phyloP scores from a whole-genome alignment of 1,140 invertebrate species.

The Centruroides vittatus region DNA sequence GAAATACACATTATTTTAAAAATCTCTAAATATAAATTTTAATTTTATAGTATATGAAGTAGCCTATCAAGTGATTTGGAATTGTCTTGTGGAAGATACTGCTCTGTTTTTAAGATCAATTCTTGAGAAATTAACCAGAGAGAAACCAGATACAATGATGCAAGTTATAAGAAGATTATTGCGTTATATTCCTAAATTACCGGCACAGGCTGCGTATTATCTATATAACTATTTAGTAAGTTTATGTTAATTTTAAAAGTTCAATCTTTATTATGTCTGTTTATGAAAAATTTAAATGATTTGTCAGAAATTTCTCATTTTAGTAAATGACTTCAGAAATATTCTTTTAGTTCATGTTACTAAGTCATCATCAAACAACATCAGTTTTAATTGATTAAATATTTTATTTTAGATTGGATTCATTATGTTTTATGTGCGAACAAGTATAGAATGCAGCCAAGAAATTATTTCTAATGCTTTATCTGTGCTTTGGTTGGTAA shows the following conservation, averaged over 20 bases:
- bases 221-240: constrained; percentile 90
- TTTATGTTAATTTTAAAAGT: not conserved
- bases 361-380: too few species aligned
- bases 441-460: constrained; percentile 84
- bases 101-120: constrained; percentile 91
- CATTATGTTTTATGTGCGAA: constrained; percentile 96
- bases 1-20: not conserved
- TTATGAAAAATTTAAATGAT: too few species aligned
- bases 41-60: constrained; percentile 40
- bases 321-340: too few species aligned
- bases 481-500: constrained; percentile 91
- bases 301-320: too few species aligned
- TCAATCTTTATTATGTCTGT: not conserved
- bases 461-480: constrained; percentile 84
- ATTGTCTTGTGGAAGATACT: constrained; percentile 93
- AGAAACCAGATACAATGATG: constrained; percentile 91
- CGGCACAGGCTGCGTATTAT: constrained; percentile 96
- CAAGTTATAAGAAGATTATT: constrained; percentile 82
- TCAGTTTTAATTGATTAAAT: not conserved
- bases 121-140: constrained; percentile 85
- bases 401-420: constrained; percentile 58
- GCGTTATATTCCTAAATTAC: constrained; percentile 78
- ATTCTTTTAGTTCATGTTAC: too few species aligned
- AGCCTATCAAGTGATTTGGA: constrained; percentile 69
- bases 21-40: constrained; percentile 1